These are phyloP conservation scores for Temnothorax rugatulus DNA, from an alignment of 2,888 invertebrate species.

Conservation along the genomic window DNA sequence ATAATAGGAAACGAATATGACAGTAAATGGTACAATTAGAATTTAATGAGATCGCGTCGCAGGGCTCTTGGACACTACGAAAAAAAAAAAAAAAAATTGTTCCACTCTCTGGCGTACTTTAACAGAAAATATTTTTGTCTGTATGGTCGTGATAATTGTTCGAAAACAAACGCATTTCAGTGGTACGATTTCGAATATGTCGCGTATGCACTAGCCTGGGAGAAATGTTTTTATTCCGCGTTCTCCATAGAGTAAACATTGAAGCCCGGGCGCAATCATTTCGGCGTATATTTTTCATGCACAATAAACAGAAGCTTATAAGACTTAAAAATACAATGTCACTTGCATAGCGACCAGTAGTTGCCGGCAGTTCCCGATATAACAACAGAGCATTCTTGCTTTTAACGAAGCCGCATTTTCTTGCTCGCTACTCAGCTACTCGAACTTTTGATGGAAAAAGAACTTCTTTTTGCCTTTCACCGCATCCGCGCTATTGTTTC, in stretches of 20 bases:
- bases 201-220: conserved; percentile 27
- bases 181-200: conserved; percentile 26
- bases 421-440: conserved; percentile 42
- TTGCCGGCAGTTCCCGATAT: conserved; percentile 49
- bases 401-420: conserved; percentile 54
- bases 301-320: conserved; percentile 58
- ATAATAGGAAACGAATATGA: conserved; percentile 4
- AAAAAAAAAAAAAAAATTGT: conserved; percentile 37
- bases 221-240: conserved; percentile 52
- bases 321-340: conserved; percentile 58
- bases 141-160: conserved; percentile 45
- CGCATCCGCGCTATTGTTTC: conserved; percentile 18
- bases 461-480: conserved; percentile 27
- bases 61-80: not conserved
- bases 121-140: conserved; percentile 51
- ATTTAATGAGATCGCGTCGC: conserved; percentile 31
- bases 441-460: conserved; percentile 65
- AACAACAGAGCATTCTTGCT: conserved; percentile 50
- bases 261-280: conserved; percentile 40
- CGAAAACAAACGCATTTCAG: conserved; percentile 46
- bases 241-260: conserved; percentile 40
- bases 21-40: conserved; percentile 4
- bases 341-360: conserved; percentile 13
- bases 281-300: conserved; percentile 55
- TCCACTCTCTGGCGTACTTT: conserved; percentile 9